A percentile compares a stretch with the other conserved stretches of the same genome.
phyloP scores from a whole-genome alignment of 2,888 invertebrate species.

The Stenichneumon culpator region DNA sequence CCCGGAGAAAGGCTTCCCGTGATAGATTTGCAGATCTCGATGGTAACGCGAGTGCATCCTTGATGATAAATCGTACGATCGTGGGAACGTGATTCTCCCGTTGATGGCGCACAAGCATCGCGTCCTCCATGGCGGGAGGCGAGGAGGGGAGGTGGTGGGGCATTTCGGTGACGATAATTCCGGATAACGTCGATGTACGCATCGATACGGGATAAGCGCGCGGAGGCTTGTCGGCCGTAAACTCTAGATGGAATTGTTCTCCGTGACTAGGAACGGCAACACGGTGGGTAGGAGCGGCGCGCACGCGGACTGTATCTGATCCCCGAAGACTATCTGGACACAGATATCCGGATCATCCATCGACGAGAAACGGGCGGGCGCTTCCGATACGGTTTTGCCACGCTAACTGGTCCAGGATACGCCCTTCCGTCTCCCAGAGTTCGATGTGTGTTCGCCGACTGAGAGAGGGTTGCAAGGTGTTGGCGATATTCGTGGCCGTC shows the following conservation, averaged over 20 bases:
- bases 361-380: neutral
- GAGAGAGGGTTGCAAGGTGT: constrained; percentile 15
- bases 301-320: neutral
- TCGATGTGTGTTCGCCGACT: neutral
- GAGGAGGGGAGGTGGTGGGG: neutral
- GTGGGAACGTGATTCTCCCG: constrained; percentile 50
- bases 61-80: constrained; percentile 67
- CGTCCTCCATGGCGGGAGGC: neutral
- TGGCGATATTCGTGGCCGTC: constrained; percentile 1
- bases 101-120: constrained; percentile 18
- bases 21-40: constrained; percentile 32
- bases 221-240: constrained; percentile 72
- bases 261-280: constrained; percentile 56
- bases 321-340: neutral
- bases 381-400: neutral
- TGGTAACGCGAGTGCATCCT: constrained; percentile 57
- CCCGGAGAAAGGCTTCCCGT: constrained; percentile 37
- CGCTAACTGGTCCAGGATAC: neutral
- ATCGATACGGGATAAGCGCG: constrained; percentile 67
- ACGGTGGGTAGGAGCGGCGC: constrained; percentile 3
- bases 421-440: neutral
- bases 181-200: constrained; percentile 72
- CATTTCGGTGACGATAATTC: constrained; percentile 73
- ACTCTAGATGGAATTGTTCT: constrained; percentile 73
- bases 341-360: neutral